Base-by-base conservation (phyloP, 2,113 vertebrate genomes). In the Pipra filicauda region DNA sequence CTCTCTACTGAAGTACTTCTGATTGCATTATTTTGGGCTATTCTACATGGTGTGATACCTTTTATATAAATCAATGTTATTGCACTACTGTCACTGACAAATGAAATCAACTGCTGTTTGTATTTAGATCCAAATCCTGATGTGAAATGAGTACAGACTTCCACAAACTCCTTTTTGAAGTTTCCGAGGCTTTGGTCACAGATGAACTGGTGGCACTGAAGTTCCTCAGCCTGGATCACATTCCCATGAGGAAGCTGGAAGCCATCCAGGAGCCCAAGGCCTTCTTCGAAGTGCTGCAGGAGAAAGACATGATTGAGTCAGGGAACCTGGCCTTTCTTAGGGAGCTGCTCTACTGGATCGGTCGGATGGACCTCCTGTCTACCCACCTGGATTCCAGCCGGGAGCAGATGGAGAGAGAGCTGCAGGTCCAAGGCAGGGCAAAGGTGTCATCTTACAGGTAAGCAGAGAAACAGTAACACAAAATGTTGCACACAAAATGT, bases 371-470 rank as follows among this genome's bases (percentile, higher is more conserved):
- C 59, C 92, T 98, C 15, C 85, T 98, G 80, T 23, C 1, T 13
- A 19, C 16, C 5, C 5, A 8, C 4, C 75, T 98, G 66, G 17
- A 31, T 28, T 96, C 77, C 61, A 97, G 62, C 57, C 52, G 21
- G 21, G 41, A 86, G 19, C 76, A 97, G 64, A 92, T 98, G 89
- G 43, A 64, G 27, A 58, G 16, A 6, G 90, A 96, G 57, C 95
- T 98, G 35, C 90, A 27, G 72, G n/a, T 12, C 22, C 95, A 15
- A 0, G 93, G 62, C 85, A 96, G 44, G 61, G 96, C 97, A 44
- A 73, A 54, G 49, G 88, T 98, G 74, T 98, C 97, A 24, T 6
- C 82, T 26, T 98, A 98, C 85, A 98, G 98, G 98, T 98, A 49
- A 71, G 88, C 57, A 55, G 27, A 39, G 18, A 15, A 35, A 41